Evolutionary conservation across 2,797 vertebrate species (phyloP).

Genomic region (Potorous gilbertii): DNA sequence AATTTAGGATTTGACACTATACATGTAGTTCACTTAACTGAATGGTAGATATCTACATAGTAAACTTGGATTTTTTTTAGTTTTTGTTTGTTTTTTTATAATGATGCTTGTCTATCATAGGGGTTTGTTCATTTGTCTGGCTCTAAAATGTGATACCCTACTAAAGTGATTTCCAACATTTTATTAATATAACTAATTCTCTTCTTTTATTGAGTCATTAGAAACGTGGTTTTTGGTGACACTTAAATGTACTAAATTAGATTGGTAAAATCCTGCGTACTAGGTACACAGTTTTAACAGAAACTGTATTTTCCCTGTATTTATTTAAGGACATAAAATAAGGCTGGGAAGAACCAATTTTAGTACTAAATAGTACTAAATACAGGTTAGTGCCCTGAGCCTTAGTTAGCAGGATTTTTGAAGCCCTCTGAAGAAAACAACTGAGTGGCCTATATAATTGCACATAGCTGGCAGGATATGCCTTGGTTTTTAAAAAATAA

Average conservation of each 20-base stretch:
- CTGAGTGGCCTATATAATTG: fast-evolving
- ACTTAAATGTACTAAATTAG: fast-evolving
- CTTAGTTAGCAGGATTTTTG: background rate
- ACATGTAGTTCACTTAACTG: background rate
- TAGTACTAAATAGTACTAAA: background rate
- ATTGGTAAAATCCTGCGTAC: background rate
- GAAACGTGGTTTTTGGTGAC: too few relatives aligned
- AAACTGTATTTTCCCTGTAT: background rate
- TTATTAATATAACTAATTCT: background rate
- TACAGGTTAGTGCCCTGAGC: background rate
- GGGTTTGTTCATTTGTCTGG: background rate
- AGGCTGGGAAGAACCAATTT: background rate
- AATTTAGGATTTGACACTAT: background rate
- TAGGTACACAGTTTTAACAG: background rate
- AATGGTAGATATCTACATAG: background rate
- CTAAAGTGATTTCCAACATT: background rate
- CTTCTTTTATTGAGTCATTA: background rate
- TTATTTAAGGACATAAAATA: background rate
- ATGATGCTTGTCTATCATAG: background rate
- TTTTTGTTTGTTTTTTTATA: background rate
- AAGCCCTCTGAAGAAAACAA: background rate
- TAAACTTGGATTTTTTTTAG: background rate
- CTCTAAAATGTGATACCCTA: background rate
- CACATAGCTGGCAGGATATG: fast-evolving
- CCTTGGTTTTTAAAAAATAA: background rate